Base-by-base conservation (phyloP, 2,797 vertebrate genomes). In the Arrhamphus sclerolepis region DNA sequence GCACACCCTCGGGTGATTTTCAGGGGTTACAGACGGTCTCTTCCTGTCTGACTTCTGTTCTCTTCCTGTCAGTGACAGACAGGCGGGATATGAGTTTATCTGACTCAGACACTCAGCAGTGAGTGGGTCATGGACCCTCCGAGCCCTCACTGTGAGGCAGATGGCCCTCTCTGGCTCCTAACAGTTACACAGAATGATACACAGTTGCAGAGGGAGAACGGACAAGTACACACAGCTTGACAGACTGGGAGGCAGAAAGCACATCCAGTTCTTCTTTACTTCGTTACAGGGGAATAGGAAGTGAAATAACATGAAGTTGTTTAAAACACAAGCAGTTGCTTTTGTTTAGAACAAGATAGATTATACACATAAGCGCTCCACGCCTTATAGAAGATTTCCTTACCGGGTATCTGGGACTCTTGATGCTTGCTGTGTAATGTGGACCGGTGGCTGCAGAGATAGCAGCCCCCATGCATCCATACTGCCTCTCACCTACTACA, bases 381-480 rank as follows among this genome's bases (percentile, higher is more conserved):
- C 22, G 46, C 31, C 7, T 4, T 54, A 18, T 58, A 6, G 46
- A 60, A 51, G 3, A 17, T 46, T 24, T 64, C 34, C 87, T 87
- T 76, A 89, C 85, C 67, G 16, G 39, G 70, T 50, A 43, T 52
- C 70, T 29, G 43, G 29, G 49, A 7, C 59, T 47, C 38, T 56
- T 38, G 5, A n/a, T 2, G 40, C 41, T 17, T 47, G 61, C 57
- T 56, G 39, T 44, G 28, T 31, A 21, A 20, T 16, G 53, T 61
- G 69, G 73, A 60, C 50, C 0, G 41, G 66, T 22, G 72, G 72
- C 78, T 67, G 77, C 62, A 62, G 56, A 81, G 62, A 59, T 47
- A 66, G 16, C 78, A 70, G 78, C 62, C 84, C 86, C 88, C 88
- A 89, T 87, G 57, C 74, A 71, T 81, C 84, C 84, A 87, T 86